Conservation (phyloP, 1,140 invertebrate species). For the Pachypeltis micranthus region DNA sequence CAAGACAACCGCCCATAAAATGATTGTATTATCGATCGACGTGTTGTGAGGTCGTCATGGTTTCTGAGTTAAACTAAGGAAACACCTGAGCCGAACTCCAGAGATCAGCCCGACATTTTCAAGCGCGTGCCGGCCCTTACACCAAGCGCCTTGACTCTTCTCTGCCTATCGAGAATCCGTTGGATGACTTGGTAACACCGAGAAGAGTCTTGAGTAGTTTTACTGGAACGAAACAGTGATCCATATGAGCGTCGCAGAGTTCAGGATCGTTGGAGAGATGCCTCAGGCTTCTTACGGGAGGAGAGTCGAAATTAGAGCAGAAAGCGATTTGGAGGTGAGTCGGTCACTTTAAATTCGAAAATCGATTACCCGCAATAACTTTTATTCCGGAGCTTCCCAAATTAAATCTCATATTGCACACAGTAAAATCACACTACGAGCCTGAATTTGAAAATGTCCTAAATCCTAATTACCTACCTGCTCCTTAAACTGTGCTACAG, state of each 20-base stretch:
- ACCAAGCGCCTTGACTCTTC: background rate
- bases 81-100: background rate
- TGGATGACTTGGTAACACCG: background rate
- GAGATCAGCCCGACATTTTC: background rate
- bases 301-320: background rate
- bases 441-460: background rate
- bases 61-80: background rate
- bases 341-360: no score
- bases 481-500: background rate
- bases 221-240: background rate
- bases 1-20: no score
- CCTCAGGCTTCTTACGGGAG: background rate
- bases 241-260: background rate
- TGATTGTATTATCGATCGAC: background rate
- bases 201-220: background rate
- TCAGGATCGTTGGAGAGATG: background rate
- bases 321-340: background rate
- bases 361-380: no score
- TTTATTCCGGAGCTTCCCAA: background rate
- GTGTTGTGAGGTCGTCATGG: slow-evolving; percentile 6
- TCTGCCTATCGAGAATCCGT: background rate
- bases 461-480: background rate
- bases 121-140: background rate
- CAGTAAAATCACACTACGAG: background rate
- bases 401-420: background rate